phyloP scores from a whole-genome alignment of 1,140 invertebrate genomes.

The Pseudobourletiella spinata region DNA sequence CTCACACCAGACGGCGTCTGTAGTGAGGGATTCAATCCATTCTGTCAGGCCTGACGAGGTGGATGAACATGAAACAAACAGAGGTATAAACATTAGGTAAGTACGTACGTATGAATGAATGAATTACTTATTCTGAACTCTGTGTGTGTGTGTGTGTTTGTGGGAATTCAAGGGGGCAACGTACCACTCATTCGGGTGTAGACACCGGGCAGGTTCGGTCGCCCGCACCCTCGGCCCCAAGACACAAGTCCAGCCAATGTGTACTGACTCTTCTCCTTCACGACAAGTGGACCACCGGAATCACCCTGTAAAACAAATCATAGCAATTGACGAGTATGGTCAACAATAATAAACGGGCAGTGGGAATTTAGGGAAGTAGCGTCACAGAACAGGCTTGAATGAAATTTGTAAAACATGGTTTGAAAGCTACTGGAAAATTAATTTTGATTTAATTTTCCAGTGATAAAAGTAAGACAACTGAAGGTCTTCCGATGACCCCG shows the following conservation, averaged over 20 bases:
- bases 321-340: background rate
- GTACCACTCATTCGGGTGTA: conserved; percentile 29
- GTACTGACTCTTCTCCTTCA: conserved; percentile 8
- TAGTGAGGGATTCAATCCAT: conserved; percentile 19
- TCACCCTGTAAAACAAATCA: conserved; percentile 23
- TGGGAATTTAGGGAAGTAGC: too few species aligned
- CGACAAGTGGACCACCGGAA: conserved; percentile 19
- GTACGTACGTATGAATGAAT: too few species aligned
- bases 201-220: conserved; percentile 22
- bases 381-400: background rate
- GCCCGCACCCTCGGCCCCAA: conserved; percentile 21
- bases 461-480: too few species aligned
- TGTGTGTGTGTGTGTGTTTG: too few species aligned
- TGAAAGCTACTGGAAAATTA: background rate
- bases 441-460: background rate
- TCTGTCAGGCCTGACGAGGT: conserved; percentile 18
- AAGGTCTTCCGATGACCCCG: too few species aligned
- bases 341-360: background rate
- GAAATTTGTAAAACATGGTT: background rate
- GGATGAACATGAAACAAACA: too few species aligned
- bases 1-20: too few species aligned
- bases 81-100: too few species aligned
- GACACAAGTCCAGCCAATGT: conserved; percentile 13
- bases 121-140: too few species aligned
- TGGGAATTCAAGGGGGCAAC: too few species aligned